Evolutionary conservation across 2,797 vertebrate genomes (phyloP), one percentile per base, ranked within the genome.

Genomic region (Nannoperca australis): DNA sequence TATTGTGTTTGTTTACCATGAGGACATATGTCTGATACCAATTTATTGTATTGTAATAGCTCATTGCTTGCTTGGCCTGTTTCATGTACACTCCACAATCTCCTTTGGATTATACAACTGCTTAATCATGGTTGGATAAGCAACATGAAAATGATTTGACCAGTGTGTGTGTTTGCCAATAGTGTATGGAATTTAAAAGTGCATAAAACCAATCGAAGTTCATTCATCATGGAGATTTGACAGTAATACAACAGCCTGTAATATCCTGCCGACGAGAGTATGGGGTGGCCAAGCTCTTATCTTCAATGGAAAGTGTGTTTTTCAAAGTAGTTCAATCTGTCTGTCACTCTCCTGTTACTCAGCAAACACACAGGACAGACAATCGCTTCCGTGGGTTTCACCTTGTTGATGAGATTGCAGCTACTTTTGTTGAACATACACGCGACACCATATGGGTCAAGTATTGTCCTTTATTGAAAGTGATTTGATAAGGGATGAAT

Each of bases 181-280:
- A 58, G 70, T 30, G 60, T 63, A 44, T 73, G 61, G 79, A 70
- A 79, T 81, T 83, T 77, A 89, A 91, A 88, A 90, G 58, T 78
- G 70, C 83, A 82, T 61, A 80, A 38, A 38, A 74, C 56, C 71
- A 88, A 85, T 84, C 79, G 49, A 83, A 86, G 69, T 73, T 58
- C 60, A 86, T 92, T 86, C 78, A 90, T 89, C 84, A 80, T 34
- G 53, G 34, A 30, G 47, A 62, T 83, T 30, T 89, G 91, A 90
- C 83, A 79, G 79, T 38, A 68, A 85, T 74, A 88, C 72, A 87
- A 73, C 79, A 76, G 69, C 70, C 70, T 81, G 83, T 78, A 92
- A 92, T 90, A 85, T 91, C 86, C 90, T 86, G 88, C 72, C 54
- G 78, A 68, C 42, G 13, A 58, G 32, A 20, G 9, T 58, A 42